A percentile compares a stretch with the other conserved stretches of the same genome.
These are phyloP conservation scores for Drosophila yooni DNA, from an alignment of 2,888 invertebrate species.

Conservation along the genomic window DNA sequence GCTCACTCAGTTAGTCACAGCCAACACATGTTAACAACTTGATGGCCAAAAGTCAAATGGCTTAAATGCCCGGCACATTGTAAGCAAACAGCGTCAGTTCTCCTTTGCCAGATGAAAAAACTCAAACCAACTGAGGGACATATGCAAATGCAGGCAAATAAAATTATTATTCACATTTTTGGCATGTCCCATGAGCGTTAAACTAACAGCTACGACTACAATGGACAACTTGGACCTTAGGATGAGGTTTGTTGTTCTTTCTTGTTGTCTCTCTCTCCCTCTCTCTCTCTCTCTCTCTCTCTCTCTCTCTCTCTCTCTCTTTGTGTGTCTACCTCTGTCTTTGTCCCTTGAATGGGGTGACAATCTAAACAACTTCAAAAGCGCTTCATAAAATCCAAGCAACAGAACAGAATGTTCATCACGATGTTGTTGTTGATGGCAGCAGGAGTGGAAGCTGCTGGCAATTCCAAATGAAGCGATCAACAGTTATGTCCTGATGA, in stretches of 20 bases:
- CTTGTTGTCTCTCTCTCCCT: background rate
- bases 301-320: too few relatives aligned
- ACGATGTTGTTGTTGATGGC: constrained; percentile 42
- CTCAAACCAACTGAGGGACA: constrained; percentile 41
- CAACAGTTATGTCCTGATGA: constrained; percentile 43
- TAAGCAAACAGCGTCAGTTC: constrained; percentile 64
- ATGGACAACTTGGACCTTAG: constrained; percentile 63
- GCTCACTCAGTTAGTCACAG: constrained; percentile 31
- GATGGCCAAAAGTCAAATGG: constrained; percentile 79
- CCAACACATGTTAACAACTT: constrained; percentile 79
- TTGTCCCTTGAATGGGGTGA: constrained; percentile 50
- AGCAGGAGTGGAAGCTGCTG: constrained; percentile 18
- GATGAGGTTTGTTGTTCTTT: constrained; percentile 27
- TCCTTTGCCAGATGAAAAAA: constrained; percentile 3
- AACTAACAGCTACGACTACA: constrained; percentile 72
- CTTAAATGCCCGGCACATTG: constrained; percentile 74
- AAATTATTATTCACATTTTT: constrained; percentile 81
- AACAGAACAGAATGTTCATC: constrained; percentile 30
- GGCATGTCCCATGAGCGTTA: constrained; percentile 78
- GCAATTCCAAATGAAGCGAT: constrained; percentile 57
- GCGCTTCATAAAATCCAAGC: constrained; percentile 64
- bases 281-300: constrained; percentile 4
- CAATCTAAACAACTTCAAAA: constrained; percentile 52
- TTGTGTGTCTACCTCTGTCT: background rate
- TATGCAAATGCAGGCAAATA: constrained; percentile 78